phyloP scores from a whole-genome alignment of 2,888 invertebrate genomes.

The Beris chalybata region DNA sequence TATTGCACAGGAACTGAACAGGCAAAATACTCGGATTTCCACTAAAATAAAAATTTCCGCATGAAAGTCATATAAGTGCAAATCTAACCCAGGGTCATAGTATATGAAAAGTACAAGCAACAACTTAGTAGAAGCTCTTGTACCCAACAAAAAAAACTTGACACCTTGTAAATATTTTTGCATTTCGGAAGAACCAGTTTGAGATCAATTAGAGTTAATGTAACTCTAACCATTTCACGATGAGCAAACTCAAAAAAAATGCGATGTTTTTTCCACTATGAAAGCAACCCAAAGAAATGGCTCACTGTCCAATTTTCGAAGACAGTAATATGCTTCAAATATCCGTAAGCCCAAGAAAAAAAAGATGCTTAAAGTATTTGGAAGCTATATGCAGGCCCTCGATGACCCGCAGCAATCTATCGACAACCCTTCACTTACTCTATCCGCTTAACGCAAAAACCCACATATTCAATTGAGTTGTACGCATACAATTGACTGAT shows the following conservation, averaged over 20 bases:
- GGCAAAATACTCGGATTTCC: no score
- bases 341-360: background rate
- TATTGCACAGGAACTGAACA: no score
- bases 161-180: slow-evolving; percentile 6
- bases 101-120: background rate
- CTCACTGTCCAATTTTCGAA: background rate
- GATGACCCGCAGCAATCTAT: slow-evolving; percentile 3
- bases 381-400: background rate
- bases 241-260: background rate
- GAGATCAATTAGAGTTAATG: slow-evolving; percentile 20
- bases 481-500: slow-evolving; percentile 10
- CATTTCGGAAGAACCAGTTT: slow-evolving; percentile 28
- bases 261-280: background rate
- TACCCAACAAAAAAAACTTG: background rate
- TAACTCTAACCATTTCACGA: background rate
- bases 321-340: background rate
- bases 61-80: no score
- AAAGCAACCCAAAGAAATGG: slow-evolving; percentile 1
- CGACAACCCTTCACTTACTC: slow-evolving; percentile 24
- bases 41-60: no score
- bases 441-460: background rate
- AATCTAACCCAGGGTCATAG: no score
- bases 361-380: background rate
- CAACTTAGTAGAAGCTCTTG: background rate
- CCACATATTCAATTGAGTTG: slow-evolving; percentile 12